These are phyloP conservation scores for Drosophila guanche DNA, from an alignment of 1,140 invertebrate species.

Conservation along the genomic window DNA sequence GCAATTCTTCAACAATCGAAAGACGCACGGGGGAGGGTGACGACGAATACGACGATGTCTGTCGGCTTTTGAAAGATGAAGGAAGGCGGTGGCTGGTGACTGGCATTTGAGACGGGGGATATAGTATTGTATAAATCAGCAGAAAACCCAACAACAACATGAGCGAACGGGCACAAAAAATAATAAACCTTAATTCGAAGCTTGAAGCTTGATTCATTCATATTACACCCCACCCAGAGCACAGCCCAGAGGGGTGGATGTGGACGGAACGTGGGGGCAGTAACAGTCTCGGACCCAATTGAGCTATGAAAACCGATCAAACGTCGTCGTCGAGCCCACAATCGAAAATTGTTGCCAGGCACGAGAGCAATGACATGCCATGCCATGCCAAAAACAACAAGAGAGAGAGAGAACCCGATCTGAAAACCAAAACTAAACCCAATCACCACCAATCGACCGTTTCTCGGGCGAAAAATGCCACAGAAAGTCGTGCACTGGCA, in stretches of 20 bases:
- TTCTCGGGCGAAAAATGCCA: constrained; percentile 58
- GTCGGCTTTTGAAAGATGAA: constrained; percentile 53
- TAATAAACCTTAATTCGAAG: constrained; percentile 81
- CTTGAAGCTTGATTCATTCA: constrained; percentile 77
- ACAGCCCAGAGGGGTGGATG: not conserved
- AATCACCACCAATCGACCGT: constrained; percentile 47
- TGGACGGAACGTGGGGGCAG: not conserved
- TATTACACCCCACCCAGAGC: constrained; percentile 23
- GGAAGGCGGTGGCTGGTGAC: not conserved
- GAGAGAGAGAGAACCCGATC: constrained; percentile 19
- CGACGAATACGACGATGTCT: constrained; percentile 10
- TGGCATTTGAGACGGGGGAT: constrained; percentile 8
- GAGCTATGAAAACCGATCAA: constrained; percentile 76
- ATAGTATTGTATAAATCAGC: constrained; percentile 78
- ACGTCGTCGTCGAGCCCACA: constrained; percentile 30
- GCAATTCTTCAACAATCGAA: constrained; percentile 75
- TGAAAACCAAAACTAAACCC: constrained; percentile 28
- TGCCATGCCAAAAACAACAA: constrained; percentile 28
- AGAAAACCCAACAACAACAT: constrained; percentile 49
- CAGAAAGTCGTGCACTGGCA: constrained; percentile 75
- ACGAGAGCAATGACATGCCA: constrained; percentile 66
- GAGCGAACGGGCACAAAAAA: constrained; percentile 51
- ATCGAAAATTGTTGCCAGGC: constrained; percentile 72
- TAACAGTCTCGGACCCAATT: constrained; percentile 48
- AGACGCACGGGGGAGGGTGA: constrained; percentile 3